A percentile compares a stretch with the other conserved stretches of the same genome.
Evolutionary conservation across 2,113 vertebrate species (phyloP).

Genomic region (Paedocypris sp.): DNA sequence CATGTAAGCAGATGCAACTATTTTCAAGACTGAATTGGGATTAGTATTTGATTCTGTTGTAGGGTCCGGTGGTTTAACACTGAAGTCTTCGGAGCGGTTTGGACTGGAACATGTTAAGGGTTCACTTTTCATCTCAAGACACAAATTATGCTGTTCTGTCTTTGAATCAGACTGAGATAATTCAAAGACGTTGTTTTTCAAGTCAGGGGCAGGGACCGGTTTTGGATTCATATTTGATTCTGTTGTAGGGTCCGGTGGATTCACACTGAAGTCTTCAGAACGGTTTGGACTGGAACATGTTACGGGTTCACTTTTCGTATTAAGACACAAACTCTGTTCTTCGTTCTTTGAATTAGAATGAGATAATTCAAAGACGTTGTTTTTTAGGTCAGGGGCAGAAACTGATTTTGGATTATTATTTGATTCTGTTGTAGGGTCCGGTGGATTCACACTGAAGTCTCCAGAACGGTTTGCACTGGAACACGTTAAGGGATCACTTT

Average conservation of each 20-base stretch:
- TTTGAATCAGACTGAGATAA: not conserved
- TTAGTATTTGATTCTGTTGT: conserved; percentile 5
- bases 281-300: not conserved
- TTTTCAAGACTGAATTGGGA: conserved; percentile 51
- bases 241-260: conserved; percentile 18
- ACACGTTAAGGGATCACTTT: not conserved
- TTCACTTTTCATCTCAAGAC: not conserved
- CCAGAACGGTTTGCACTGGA: conserved; percentile 13
- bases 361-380: not conserved
- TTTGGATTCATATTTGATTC: conserved; percentile 32
- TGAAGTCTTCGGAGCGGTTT: conserved; percentile 8
- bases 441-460: conserved; percentile 14
- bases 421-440: conserved; percentile 5
- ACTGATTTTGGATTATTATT: conserved; percentile 37
- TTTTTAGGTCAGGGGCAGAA: not conserved
- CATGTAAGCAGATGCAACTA: conserved; percentile 58
- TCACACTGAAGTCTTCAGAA: conserved; percentile 7
- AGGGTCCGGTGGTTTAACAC: conserved; percentile 1
- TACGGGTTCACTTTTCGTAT: not conserved
- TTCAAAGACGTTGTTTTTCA: not conserved
- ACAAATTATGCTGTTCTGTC: not conserved
- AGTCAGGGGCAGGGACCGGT: conserved; percentile 29
- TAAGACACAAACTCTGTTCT: conserved; percentile 2
- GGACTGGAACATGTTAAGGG: not conserved
- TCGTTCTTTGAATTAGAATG: not conserved